phyloP scores from a whole-genome alignment of 2,888 invertebrate species.

The Apoda limacodes region DNA sequence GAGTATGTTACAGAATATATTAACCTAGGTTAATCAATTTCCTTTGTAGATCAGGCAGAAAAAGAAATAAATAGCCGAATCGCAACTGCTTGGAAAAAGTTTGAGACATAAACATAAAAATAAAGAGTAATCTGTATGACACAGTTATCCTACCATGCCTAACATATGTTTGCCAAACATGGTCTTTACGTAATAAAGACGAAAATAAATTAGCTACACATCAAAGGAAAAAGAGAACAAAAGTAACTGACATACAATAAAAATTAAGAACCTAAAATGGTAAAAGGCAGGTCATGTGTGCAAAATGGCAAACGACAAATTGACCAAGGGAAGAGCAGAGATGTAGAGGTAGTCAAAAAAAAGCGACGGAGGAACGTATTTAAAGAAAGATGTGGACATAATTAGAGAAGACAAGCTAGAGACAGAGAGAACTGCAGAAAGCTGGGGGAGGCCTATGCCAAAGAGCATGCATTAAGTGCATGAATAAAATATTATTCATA shows the following conservation, averaged over 20 bases:
- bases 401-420: too few relatives aligned
- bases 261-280: too few relatives aligned
- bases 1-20: too few relatives aligned
- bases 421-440: too few relatives aligned
- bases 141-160: conserved; percentile 6
- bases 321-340: neutral
- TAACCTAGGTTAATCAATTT: conserved; percentile 10
- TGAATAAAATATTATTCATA: too few relatives aligned
- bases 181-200: conserved; percentile 6
- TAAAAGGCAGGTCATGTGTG: neutral
- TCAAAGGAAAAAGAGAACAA: too few relatives aligned
- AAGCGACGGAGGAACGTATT: neutral
- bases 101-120: conserved; percentile 2
- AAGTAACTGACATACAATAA: neutral
- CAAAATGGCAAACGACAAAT: neutral
- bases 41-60: conserved; percentile 4
- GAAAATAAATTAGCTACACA: too few relatives aligned
- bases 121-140: conserved; percentile 7
- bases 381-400: neutral
- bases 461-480: too few relatives aligned
- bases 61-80: conserved; percentile 14
- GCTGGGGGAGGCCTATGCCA: neutral
- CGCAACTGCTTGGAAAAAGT: conserved; percentile 9
- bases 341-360: neutral
- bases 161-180: conserved; percentile 6